These are phyloP conservation scores for Lepidochrysops patricia DNA, from an alignment of 2,888 invertebrate species.

Conservation along the genomic window DNA sequence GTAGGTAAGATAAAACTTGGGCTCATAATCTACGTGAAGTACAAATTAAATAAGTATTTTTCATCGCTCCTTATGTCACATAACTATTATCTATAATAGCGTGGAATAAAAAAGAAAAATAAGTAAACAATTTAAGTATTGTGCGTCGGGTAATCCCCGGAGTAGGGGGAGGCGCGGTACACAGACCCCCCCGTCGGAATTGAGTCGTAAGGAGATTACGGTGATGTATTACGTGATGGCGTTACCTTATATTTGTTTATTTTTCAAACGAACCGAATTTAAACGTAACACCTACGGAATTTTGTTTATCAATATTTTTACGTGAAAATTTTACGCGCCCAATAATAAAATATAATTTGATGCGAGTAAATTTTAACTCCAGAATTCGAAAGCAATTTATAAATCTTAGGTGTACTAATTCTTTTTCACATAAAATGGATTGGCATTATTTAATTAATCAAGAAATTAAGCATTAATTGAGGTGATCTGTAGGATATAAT, in stretches of 20 bases:
- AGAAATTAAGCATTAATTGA: no score
- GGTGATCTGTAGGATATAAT: background rate
- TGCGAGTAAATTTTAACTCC: background rate
- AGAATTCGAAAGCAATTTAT: background rate
- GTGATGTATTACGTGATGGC: conserved; percentile 61
- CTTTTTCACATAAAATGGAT: no score
- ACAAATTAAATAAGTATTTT: no score
- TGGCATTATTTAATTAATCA: no score
- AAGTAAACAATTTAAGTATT: conserved; percentile 19
- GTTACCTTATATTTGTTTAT: conserved; percentile 21
- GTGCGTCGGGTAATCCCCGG: conserved; percentile 26
- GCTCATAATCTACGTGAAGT: no score
- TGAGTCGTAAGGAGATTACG: conserved; percentile 68
- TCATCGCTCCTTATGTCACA: no score
- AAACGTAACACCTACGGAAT: background rate
- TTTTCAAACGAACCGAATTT: conserved; percentile 17
- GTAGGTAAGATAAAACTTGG: no score
- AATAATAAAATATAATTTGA: no score
- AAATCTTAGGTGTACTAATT: no score
- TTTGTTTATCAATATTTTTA: background rate
- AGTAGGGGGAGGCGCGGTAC: conserved; percentile 12
- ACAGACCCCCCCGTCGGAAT: conserved; percentile 35
- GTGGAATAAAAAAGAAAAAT: conserved; percentile 11
- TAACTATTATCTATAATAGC: no score
- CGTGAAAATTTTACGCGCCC: background rate